Evolutionary conservation across 2,888 invertebrate genomes (phyloP).

Genomic region (Antheraea yamamai): DNA sequence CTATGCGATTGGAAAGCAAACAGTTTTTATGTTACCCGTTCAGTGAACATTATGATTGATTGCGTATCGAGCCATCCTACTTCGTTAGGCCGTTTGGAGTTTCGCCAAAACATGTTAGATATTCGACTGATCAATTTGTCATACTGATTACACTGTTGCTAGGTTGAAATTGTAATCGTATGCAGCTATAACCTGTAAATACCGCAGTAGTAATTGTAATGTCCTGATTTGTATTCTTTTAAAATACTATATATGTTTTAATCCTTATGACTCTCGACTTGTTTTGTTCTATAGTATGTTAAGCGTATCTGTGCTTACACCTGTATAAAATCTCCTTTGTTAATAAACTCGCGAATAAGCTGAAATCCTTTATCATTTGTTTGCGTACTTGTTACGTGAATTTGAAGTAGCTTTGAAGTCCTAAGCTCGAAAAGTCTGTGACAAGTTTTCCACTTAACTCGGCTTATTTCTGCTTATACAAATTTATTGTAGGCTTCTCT

Average conservation of each 20-base stretch:
- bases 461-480: constrained; percentile 34
- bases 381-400: background rate
- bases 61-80: constrained; percentile 25
- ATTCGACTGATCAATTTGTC: background rate
- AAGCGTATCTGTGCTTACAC: too few relatives aligned
- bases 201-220: background rate
- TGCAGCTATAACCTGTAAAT: background rate
- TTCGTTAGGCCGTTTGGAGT: constrained; percentile 36
- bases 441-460: constrained; percentile 32
- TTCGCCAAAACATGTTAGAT: constrained; percentile 30
- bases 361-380: background rate
- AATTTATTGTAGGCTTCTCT: constrained; percentile 25
- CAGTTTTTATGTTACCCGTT: constrained; percentile 12
- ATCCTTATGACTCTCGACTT: too few relatives aligned
- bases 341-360: background rate
- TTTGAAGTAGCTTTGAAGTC: constrained; percentile 12
- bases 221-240: too few relatives aligned
- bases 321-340: too few relatives aligned
- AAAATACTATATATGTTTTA: too few relatives aligned
- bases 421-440: background rate
- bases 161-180: background rate
- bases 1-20: background rate
- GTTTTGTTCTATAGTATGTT: too few relatives aligned
- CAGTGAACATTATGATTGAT: constrained; percentile 37
- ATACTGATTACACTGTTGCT: background rate